Percentiles rank a stretch among this genome's conserved stretches.
Evolutionary conservation across 2,113 vertebrate species (phyloP).

Genomic region (Acanthochromis polyacanthus): DNA sequence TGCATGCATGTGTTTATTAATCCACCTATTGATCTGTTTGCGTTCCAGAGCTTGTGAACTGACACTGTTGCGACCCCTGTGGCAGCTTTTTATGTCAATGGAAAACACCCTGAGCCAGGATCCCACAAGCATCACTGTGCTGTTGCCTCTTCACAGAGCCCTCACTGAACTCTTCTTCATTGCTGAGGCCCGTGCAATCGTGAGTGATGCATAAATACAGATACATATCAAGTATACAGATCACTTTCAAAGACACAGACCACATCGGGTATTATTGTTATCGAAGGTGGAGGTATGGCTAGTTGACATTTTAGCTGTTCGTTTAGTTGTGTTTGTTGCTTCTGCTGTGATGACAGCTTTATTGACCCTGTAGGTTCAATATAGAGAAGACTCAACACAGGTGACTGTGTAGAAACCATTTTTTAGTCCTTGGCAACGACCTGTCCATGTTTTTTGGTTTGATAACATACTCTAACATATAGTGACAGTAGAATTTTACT

Average conservation of each 20-base stretch:
- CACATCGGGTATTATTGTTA: neutral
- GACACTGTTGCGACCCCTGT: slow-evolving; percentile 92
- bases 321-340: neutral
- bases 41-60: slow-evolving; percentile 91
- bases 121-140: slow-evolving; percentile 88
- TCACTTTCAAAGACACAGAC: neutral
- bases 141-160: slow-evolving; percentile 94
- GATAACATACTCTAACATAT: neutral
- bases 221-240: neutral
- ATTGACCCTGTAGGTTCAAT: slow-evolving; percentile 14
- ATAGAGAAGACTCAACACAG: no score
- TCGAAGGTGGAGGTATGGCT: slow-evolving; percentile 2
- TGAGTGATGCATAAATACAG: slow-evolving; percentile 77
- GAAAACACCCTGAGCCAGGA: slow-evolving; percentile 90
- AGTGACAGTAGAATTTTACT: slow-evolving; percentile 6
- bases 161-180: slow-evolving; percentile 97
- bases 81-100: slow-evolving; percentile 95
- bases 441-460: neutral
- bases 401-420: neutral
- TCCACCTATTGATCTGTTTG: slow-evolving; percentile 19
- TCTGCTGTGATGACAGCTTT: slow-evolving; percentile 13
- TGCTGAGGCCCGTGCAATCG: slow-evolving; percentile 91
- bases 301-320: slow-evolving; percentile 13
- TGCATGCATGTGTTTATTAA: neutral
- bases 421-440: neutral